Evolutionary conservation across 2,888 invertebrate species (phyloP), one percentile per base, ranked within the genome.

Genomic region (Drosophila monieri): DNA sequence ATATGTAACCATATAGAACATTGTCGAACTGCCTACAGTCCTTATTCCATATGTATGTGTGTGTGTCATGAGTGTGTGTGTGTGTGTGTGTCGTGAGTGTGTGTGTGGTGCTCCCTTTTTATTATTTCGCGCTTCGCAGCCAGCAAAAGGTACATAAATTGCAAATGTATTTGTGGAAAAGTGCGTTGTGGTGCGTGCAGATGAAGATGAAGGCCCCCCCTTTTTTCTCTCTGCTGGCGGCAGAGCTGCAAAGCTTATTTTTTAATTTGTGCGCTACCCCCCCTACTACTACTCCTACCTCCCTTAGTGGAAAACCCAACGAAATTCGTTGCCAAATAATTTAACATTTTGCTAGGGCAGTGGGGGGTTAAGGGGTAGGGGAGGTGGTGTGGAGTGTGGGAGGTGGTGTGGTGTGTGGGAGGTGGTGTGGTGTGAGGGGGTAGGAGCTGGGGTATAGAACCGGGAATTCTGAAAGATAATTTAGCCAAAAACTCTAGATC

Each of bases 161-260:
- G 73, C 62, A 69, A 73, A 73, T 73, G 73, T 73, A 74, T 73
- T 73, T 73, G 73, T 75, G 75, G 64, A 64, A 74, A 74, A 74
- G 70, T 74, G 74, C 74, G 74, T 74, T 65, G 74, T 74, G 70
- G 74, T 75, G 70, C 75, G 59, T 71, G 65, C 56, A 52, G 43
- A 56, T 62, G 57, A 44, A 44, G 52, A 58, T 30, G 15, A 10
- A 30, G 21, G 46, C 12, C 30, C 8, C 10, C 43, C 41, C 37
- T 10, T 27, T 12, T 8, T 43, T n/a, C 37, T 21, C 43, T 15
- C 39, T 49, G 25, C 52, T 57, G 51, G 55, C 52, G 47, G 59
- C 54, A 9, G 43, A 39, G 57, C 57, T 49, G 57, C 49, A n/a
- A 55, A 66, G 65, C 70, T 74, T 74, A 65, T 74, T 74, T 74